Evolutionary conservation across 2,888 invertebrate genomes (phyloP), one percentile per base, ranked within the genome.

Genomic region (Hydrotaea cyrtoneurina): DNA sequence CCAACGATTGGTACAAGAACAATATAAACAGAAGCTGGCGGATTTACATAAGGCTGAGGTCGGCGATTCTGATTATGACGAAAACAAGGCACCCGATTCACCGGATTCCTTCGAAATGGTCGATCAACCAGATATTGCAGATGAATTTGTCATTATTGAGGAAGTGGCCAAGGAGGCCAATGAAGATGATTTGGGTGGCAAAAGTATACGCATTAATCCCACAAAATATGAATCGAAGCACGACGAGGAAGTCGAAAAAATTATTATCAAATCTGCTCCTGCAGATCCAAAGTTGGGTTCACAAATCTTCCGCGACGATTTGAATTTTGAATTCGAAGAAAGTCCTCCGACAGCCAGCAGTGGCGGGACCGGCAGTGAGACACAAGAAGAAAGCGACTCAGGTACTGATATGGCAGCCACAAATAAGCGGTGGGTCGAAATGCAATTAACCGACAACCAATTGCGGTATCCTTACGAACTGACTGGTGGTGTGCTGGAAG

Each of bases 61-160:
- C 2, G 89, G 91, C 2, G 83, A 83, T 66, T 94, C 94, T 5
- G 90, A 93, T 50, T 93, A 93, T 21, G 93, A 93, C 86, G 93
- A 93, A 43, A 93, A 93, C 84, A 94, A 94, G 86, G 94, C 94
- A 87, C 94, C 94, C 86, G 95, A 96, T 87, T 97, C 97, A 0
- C 96, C 96, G 0, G 97, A 97, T 90, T 97, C 97, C 26, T 97
- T 97, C 91, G 97, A 97, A 93, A 94, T 97, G 93, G 93, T 97
- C 0, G 97, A 97, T 88, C 97, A 96, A 89, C 97, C 97, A 0
- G 96, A 96, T 89, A 95, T 97, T 87, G 96, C 96, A 87, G 97
- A 97, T 89, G 97, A 97, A 88, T 97, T 97, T 89, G 96, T 97
- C 0, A 96, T 97, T 0, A 96, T 97, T 86, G 97, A 97, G 93